Evolutionary conservation across 2,113 vertebrate species (phyloP).

Genomic region (Acinonyx jubatus): DNA sequence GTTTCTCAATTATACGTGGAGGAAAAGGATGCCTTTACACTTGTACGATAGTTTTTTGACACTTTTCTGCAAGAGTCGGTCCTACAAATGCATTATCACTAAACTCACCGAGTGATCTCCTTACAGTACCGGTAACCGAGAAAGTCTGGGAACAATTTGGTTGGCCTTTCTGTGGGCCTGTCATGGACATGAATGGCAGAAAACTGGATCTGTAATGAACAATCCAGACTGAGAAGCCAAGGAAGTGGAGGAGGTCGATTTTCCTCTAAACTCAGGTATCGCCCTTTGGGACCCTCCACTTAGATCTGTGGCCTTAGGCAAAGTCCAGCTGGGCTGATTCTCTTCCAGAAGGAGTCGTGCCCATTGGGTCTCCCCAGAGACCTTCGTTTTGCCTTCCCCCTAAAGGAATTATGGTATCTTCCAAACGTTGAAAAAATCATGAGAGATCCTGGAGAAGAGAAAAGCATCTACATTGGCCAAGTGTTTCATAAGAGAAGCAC

Average conservation of each 20-base stretch:
- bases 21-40: neutral
- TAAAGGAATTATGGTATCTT: constrained; percentile 36
- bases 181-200: neutral
- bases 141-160: neutral
- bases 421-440: neutral
- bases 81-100: neutral
- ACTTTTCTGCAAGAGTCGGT: neutral
- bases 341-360: neutral
- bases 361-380: neutral
- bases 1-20: neutral
- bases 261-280: constrained; percentile 13
- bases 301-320: constrained; percentile 24
- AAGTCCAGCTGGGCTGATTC: neutral
- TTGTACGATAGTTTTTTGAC: neutral
- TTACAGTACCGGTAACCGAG: neutral
- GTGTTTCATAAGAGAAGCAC: constrained; percentile 16
- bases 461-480: neutral
- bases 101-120: neutral
- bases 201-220: constrained; percentile 22
- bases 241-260: neutral
- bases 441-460: neutral
- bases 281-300: constrained; percentile 22
- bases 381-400: constrained; percentile 47
- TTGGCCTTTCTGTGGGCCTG: neutral
- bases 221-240: neutral